Base-by-base conservation (phyloP, 2,113 vertebrate species). In the Phyllostomus hastatus region DNA sequence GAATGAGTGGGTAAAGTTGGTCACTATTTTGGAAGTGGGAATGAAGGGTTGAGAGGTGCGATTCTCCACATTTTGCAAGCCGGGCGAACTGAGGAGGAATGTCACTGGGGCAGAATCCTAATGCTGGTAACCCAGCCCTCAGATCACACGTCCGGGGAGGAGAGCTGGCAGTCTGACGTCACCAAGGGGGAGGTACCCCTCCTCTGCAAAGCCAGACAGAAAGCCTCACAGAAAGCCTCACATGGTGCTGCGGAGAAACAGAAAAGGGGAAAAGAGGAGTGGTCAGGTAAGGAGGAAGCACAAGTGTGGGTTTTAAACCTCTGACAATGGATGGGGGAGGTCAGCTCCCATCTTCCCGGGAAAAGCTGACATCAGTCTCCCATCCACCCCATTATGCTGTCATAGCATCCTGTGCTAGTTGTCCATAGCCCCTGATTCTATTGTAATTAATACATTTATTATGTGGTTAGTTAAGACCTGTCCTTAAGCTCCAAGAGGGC, bases 241-340 rank as follows among this genome's bases (percentile, higher is more conserved):
- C 43, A 1, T 46, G 59, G 16, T 52, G 24, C 81, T 84, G 33
- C 66, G n/a, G n/a, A 76, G 41, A 92, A 80, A 83, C 54, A 91
- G 24, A 83, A 20, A 70, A 80, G 3, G 52, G 73, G 8, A 15
- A 80, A 41, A 69, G 41, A 81, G n/a, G n/a, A 38, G 7, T 78
- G 91, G 41, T 59, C 64, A 88, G 91, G 48, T 79, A 88, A 96
- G 93, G 76, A 61, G 70, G 67, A 61, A 79, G 54, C 38, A 19
- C 31, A 61, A 61, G 69, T 4, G 31, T 61, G 48, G 73, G 16
- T 90, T 86, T 81, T 66, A 83, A 96, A 94, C 28, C 59, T 33
- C n/a, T 24, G 48, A 76, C 57, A 76, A 26, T 69, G 4, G 50
- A 79, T 54, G 76, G 75, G n/a, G 20, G 41, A 57, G 24, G 33